A percentile compares a stretch with the other conserved stretches of the same genome.
Conservation (phyloP, 92 coral and sea anemone genomes). For the Isaurus tuberculatus region DNA sequence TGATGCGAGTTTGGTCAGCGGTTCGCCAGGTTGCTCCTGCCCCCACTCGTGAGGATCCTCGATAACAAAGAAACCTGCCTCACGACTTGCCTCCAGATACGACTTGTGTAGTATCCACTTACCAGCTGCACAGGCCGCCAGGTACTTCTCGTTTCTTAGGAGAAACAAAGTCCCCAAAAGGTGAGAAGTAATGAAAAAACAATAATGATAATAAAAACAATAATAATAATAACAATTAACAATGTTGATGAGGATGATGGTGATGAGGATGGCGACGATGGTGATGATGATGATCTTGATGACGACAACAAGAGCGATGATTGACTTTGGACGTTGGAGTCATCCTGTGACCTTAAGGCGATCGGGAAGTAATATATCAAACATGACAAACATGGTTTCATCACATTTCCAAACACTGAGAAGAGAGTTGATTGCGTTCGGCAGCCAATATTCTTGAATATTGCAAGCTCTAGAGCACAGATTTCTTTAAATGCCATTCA, state of each 20-base stretch:
- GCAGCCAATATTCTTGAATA: too few relatives aligned
- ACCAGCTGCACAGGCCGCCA: slow-evolving; percentile 96
- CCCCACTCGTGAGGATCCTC: slow-evolving; percentile 98
- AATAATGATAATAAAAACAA: neutral
- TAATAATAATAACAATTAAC: too few relatives aligned
- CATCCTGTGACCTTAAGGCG: too few relatives aligned
- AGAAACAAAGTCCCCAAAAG: neutral
- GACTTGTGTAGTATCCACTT: slow-evolving; percentile 99
- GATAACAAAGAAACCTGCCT: slow-evolving; percentile 80
- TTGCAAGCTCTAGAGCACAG: too few relatives aligned
- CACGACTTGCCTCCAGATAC: slow-evolving; percentile 91
- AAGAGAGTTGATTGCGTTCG: too few relatives aligned
- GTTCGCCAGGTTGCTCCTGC: slow-evolving; percentile 80
- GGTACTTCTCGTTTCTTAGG: slow-evolving; percentile 89
- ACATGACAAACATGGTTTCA: too few relatives aligned
- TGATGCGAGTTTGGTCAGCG: slow-evolving; percentile 74
- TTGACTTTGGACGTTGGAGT: too few relatives aligned
- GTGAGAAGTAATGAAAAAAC: neutral
- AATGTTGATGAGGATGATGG: too few relatives aligned
- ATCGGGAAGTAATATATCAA: too few relatives aligned
- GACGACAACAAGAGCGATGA: neutral
- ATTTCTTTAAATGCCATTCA: too few relatives aligned
- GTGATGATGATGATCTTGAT: too few relatives aligned
- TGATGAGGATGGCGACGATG: neutral
- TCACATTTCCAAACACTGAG: too few relatives aligned